Conservation (phyloP, 2,888 invertebrate species). For the Stenodera caucasica region DNA sequence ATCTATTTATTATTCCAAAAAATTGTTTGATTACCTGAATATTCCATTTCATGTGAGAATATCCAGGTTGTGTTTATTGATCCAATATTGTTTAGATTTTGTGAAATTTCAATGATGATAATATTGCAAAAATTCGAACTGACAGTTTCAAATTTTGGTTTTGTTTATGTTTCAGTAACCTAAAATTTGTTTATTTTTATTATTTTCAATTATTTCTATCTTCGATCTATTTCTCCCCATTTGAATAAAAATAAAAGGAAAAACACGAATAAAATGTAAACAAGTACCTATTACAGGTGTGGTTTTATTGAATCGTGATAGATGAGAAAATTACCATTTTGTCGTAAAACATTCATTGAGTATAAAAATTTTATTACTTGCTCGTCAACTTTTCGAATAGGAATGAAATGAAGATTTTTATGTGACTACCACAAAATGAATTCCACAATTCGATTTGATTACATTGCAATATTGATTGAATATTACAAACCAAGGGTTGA, state of each 20-base stretch:
- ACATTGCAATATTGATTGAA: background rate
- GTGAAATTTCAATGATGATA: background rate
- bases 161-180: too few relatives aligned
- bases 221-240: too few relatives aligned
- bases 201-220: too few relatives aligned
- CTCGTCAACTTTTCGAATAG: background rate
- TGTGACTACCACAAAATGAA: background rate
- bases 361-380: slow-evolving; percentile 2
- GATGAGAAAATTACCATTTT: background rate
- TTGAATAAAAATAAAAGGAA: background rate
- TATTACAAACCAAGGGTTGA: too few relatives aligned
- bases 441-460: background rate
- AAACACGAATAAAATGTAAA: background rate
- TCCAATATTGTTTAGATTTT: background rate
- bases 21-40: background rate
- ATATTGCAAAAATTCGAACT: background rate
- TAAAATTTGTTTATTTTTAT: too few relatives aligned
- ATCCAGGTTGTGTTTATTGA: slow-evolving; percentile 5
- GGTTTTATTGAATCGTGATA: background rate
- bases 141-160: too few relatives aligned
- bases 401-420: background rate
- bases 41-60: background rate
- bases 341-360: background rate
- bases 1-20: background rate
- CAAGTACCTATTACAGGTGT: background rate